phyloP scores from a whole-genome alignment of 1,140 invertebrate species.

The Frieseomelitta varia region DNA sequence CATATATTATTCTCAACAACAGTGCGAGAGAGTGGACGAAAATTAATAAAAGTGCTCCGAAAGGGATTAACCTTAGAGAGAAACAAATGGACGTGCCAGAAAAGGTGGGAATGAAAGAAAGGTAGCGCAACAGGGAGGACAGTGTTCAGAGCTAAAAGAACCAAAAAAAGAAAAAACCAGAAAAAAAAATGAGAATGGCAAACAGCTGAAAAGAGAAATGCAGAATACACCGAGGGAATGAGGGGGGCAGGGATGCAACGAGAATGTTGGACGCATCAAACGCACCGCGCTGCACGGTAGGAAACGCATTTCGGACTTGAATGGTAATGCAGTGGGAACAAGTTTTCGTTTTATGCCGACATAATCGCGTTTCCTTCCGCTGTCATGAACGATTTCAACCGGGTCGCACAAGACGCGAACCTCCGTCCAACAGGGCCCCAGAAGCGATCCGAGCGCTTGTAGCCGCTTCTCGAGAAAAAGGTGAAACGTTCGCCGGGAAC shows the following conservation, averaged over 20 bases:
- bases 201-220: conserved; percentile 48
- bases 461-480: background rate
- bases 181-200: conserved; percentile 12
- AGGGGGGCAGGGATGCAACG: conserved; percentile 59
- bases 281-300: conserved; percentile 68
- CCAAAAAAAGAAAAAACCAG: background rate
- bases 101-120: background rate
- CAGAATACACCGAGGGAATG: conserved; percentile 59
- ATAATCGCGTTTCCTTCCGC: conserved; percentile 58
- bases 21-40: background rate
- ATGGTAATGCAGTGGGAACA: conserved; percentile 67
- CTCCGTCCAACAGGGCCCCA: background rate
- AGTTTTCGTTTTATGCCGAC: conserved; percentile 66
- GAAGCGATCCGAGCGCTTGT: background rate
- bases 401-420: background rate
- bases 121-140: conserved; percentile 16
- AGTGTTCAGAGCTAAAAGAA: conserved; percentile 2
- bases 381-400: conserved; percentile 29
- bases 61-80: background rate
- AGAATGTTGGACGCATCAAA: conserved; percentile 68
- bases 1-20: background rate
- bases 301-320: conserved; percentile 69
- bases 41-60: background rate
- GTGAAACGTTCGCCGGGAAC: background rate
- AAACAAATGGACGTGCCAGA: background rate